A percentile compares a stretch with the other conserved stretches of the same genome.
Conservation (phyloP, 2,888 invertebrate species). For the Drosophila emarginata region DNA sequence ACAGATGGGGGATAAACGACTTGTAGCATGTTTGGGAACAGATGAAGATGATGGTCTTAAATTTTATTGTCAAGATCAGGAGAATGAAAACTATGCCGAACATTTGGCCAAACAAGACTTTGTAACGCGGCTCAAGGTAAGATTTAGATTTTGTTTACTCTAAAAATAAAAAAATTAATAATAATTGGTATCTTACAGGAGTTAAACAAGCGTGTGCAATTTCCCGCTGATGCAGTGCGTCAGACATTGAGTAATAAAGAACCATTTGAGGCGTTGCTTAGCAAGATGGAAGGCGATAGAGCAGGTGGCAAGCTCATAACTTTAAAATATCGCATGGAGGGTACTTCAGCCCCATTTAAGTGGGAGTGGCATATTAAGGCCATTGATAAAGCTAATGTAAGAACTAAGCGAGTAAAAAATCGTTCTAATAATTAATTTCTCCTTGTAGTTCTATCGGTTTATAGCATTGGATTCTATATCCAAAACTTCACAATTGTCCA, state of each 20-base stretch:
- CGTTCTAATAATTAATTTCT: neutral
- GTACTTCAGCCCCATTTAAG: slow-evolving; percentile 50
- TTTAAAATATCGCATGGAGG: slow-evolving; percentile 71
- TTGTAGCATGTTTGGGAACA: slow-evolving; percentile 10
- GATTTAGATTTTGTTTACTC: neutral
- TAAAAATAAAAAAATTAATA: neutral
- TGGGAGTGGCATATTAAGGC: slow-evolving; percentile 68
- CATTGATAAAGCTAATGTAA: neutral
- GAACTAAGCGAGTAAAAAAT: neutral
- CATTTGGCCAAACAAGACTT: slow-evolving; percentile 19
- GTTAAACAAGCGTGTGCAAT: slow-evolving; percentile 76
- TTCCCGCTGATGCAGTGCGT: slow-evolving; percentile 57
- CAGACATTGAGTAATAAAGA: slow-evolving; percentile 41
- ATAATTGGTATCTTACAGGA: slow-evolving; percentile 45
- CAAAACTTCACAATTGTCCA: slow-evolving; percentile 46
- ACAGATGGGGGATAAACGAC: neutral
- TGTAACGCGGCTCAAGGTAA: slow-evolving; percentile 47
- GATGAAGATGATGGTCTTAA: neutral
- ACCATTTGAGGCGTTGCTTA: slow-evolving; percentile 38
- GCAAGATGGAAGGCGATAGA: neutral
- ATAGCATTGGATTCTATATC: slow-evolving; percentile 58
- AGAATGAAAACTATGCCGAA: slow-evolving; percentile 48
- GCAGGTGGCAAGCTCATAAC: slow-evolving; percentile 33
- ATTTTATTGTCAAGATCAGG: slow-evolving; percentile 32
- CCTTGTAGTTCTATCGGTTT: slow-evolving; percentile 61